phyloP scores from a whole-genome alignment of 2,888 invertebrate species.

The Hydroisotoma schaefferi region DNA sequence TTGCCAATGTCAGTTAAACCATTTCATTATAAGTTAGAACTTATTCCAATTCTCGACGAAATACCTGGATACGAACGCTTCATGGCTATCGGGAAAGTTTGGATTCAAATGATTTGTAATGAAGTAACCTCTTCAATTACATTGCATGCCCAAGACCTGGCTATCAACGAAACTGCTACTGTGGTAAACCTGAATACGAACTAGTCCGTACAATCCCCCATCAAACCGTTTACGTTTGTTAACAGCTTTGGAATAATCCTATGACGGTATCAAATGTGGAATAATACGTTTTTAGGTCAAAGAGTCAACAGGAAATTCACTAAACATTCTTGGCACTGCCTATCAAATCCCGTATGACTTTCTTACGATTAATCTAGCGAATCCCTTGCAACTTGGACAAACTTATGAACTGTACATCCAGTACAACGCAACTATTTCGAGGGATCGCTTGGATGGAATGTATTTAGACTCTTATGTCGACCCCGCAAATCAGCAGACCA shows the following conservation, averaged over 20 bases:
- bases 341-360: constrained; percentile 25
- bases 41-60: constrained; percentile 35
- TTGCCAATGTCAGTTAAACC: constrained; percentile 32
- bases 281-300: background rate
- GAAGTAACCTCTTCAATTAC: constrained; percentile 29
- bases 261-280: background rate
- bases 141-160: constrained; percentile 33
- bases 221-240: too few relatives aligned
- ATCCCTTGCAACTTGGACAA: constrained; percentile 14
- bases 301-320: background rate
- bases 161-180: constrained; percentile 12
- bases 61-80: constrained; percentile 24
- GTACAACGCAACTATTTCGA: constrained; percentile 29
- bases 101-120: constrained; percentile 29
- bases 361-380: constrained; percentile 22
- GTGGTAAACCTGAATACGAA: background rate
- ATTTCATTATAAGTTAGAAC: constrained; percentile 25
- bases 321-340: constrained; percentile 8
- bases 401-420: constrained; percentile 35
- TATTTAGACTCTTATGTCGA: constrained; percentile 40
- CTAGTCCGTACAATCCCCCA: too few relatives aligned
- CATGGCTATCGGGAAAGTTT: constrained; percentile 35
- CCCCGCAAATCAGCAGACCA: constrained; percentile 30
- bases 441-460: constrained; percentile 36
- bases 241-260: too few relatives aligned